Conservation (phyloP, 2,797 vertebrate species). For the Enteromius anoplus region DNA sequence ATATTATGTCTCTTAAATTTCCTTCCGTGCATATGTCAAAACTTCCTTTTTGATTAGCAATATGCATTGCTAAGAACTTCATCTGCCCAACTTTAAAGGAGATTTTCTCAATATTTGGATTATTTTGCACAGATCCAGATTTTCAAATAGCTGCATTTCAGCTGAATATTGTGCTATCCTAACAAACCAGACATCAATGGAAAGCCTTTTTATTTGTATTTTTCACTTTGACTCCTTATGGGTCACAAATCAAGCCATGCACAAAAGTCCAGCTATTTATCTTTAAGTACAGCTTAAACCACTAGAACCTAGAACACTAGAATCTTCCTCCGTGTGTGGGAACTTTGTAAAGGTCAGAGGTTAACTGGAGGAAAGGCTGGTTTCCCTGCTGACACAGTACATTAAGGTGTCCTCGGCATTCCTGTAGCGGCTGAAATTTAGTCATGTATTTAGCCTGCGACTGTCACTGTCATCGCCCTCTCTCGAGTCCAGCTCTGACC, state of each 20-base stretch:
- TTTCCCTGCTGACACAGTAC: conserved; percentile 62
- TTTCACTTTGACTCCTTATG: neutral
- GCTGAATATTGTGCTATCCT: neutral
- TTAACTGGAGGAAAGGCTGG: conserved; percentile 66
- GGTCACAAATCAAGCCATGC: neutral
- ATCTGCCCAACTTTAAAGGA: too few species aligned
- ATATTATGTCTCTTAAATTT: neutral
- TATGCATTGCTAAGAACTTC: too few species aligned
- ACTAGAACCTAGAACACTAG: neutral
- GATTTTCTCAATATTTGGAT: neutral
- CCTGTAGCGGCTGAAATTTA: conserved; percentile 65
- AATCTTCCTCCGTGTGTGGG: conserved; percentile 62
- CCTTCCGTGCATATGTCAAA: neutral
- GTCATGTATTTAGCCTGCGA: conserved; percentile 65
- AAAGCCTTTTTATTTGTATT: neutral
- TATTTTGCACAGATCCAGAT: neutral
- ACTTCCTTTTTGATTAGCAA: too few species aligned
- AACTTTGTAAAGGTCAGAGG: conserved; percentile 62
- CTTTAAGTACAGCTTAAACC: neutral
- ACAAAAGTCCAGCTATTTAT: neutral
- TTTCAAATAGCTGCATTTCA: neutral
- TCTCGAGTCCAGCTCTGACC: conserved; percentile 72
- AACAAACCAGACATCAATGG: neutral
- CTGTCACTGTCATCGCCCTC: conserved; percentile 82
- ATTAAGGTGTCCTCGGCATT: conserved; percentile 52